These are phyloP conservation scores for Hartigia nigra DNA, from an alignment of 2,888 invertebrate genomes.

Conservation along the genomic window DNA sequence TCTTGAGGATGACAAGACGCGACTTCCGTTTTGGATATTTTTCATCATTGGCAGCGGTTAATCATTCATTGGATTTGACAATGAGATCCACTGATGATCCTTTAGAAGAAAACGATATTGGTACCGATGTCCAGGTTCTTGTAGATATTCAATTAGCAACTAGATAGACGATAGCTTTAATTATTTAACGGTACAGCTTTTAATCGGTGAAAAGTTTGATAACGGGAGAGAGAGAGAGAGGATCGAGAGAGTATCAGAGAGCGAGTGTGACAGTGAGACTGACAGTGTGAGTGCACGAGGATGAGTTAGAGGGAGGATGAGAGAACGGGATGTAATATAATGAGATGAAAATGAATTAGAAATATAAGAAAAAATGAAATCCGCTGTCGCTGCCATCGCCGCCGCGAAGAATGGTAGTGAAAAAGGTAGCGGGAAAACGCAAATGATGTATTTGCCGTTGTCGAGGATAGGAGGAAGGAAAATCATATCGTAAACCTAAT, in stretches of 20 bases:
- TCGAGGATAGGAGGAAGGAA: slow-evolving; percentile 45
- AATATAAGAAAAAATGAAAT: background rate
- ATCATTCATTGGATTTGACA: background rate
- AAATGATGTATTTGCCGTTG: slow-evolving; percentile 28
- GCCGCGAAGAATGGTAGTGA: background rate
- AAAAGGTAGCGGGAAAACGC: background rate
- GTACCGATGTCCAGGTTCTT: slow-evolving; percentile 52
- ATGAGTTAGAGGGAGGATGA: slow-evolving; percentile 16
- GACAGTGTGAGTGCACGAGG: slow-evolving; percentile 8
- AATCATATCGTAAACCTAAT: slow-evolving; percentile 65
- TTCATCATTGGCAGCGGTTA: background rate
- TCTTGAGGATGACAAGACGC: background rate
- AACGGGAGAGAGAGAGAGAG: slow-evolving; percentile 35
- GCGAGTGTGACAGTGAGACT: slow-evolving; percentile 13
- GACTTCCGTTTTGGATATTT: background rate
- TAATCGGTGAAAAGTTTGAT: slow-evolving; percentile 48
- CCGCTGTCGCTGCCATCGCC: background rate
- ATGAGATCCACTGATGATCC: background rate
- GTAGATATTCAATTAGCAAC: slow-evolving; percentile 62
- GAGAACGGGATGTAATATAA: slow-evolving; percentile 45
- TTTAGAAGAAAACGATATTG: background rate
- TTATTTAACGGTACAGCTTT: slow-evolving; percentile 61
- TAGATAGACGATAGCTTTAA: slow-evolving; percentile 65
- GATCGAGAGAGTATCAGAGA: slow-evolving; percentile 11
- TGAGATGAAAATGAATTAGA: slow-evolving; percentile 18